These are phyloP conservation scores for Suillia variegata DNA, from an alignment of 2,888 invertebrate species.

Conservation along the genomic window DNA sequence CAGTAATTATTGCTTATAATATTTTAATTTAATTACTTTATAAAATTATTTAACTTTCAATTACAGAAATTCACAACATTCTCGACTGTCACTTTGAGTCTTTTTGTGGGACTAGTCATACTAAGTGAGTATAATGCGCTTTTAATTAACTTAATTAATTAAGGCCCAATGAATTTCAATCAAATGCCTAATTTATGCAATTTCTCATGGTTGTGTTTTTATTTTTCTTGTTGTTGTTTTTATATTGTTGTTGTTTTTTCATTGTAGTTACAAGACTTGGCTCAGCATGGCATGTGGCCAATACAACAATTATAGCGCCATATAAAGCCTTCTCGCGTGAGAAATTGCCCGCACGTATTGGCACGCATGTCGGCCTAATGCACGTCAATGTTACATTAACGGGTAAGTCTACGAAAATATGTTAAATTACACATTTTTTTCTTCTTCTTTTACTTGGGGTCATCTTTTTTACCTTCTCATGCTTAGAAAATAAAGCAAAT, in stretches of 20 bases:
- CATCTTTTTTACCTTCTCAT: too few relatives aligned
- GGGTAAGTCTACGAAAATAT: conserved; percentile 74
- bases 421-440: conserved; percentile 20
- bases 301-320: conserved; percentile 79
- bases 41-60: conserved; percentile 10
- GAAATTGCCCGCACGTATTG: conserved; percentile 85
- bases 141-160: background rate
- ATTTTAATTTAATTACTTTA: background rate
- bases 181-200: conserved; percentile 7
- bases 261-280: conserved; percentile 87
- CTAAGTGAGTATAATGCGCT: conserved; percentile 72
- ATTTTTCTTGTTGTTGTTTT: conserved; percentile 37
- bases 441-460: too few relatives aligned
- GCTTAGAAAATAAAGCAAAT: background rate
- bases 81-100: conserved; percentile 86
- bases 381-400: conserved; percentile 94
- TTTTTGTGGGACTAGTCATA: conserved; percentile 92
- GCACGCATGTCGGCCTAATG: conserved; percentile 89
- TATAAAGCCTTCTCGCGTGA: conserved; percentile 91
- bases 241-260: too few relatives aligned
- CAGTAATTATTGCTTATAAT: too few relatives aligned
- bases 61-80: conserved; percentile 89
- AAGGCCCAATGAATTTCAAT: background rate
- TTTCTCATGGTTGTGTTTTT: conserved; percentile 8
- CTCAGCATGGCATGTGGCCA: conserved; percentile 91